Base-by-base conservation (phyloP, 2,888 invertebrate species). In the Rhogogaster chlorosoma region DNA sequence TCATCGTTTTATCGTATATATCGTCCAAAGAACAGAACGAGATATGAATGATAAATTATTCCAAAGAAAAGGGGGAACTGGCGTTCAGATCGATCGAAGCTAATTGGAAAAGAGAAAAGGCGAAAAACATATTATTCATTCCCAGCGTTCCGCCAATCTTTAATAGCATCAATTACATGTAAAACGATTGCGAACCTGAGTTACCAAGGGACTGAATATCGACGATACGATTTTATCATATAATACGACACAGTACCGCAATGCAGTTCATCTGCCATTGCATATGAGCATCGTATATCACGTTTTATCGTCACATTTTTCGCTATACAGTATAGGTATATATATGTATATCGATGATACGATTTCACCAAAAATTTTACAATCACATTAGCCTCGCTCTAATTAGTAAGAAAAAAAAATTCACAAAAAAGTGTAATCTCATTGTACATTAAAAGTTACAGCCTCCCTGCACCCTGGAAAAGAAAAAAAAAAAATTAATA, bases 1-100 rank as follows among this genome's bases (percentile, higher is more conserved):
- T 26, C 36, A 36, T 36, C n/a, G 32, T 70, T 70, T 70, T 70
- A 36, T 36, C n/a, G 32, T 70, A 70, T n/a, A n/a, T n/a, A n/a
- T 36, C 7, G 10, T 5, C 36, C n/a, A 18, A 32, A 29, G 18
- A 70, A 26, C 42, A 26, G 38, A 45, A 38, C 26, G 38, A 73
- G 73, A 22, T 70, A 70, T 26, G 73, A 42, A 73, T 73, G 73
- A 73, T 73, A 42, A 42, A 73, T 42, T 73, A 73, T 73, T 73
- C 73, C 22, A 42, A 1, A 4, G 15, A 38, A 7, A 2, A 73
- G n/a, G n/a, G 4, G 45, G 42, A 73, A 26, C 42, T 4, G 36
- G 45, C 7, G 26, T 73, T 12, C n/a, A 5, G 15, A 38, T 38
- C 26, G 42, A 38, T 73, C 73, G 73, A 45, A 42, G 22, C 22